phyloP scores from a whole-genome alignment of 1,140 invertebrate genomes.

The Trissolcus basalis region DNA sequence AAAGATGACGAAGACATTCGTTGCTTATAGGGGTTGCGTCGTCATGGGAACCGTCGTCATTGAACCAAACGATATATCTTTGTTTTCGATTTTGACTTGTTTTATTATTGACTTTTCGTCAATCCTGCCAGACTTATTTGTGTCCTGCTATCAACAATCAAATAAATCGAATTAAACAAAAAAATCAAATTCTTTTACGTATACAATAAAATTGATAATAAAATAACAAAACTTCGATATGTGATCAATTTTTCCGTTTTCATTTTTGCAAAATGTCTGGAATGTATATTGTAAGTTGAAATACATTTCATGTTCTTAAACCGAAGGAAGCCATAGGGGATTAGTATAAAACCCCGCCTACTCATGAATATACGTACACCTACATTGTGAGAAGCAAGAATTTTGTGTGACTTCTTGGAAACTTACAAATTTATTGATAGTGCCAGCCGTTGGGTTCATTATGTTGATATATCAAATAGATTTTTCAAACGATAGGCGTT shows the following conservation, averaged over 20 bases:
- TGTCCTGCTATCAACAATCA: background rate
- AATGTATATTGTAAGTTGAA: background rate
- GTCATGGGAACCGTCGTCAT: constrained; percentile 74
- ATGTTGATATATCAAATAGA: constrained; percentile 23
- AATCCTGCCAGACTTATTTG: background rate
- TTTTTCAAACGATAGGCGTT: constrained; percentile 37
- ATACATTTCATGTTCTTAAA: constrained; percentile 13
- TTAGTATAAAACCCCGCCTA: constrained; percentile 55
- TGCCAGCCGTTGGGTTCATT: constrained; percentile 20
- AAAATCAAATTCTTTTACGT: background rate
- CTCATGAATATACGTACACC: constrained; percentile 50
- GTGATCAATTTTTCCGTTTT: background rate
- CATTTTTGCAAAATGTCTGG: background rate
- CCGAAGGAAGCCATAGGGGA: constrained; percentile 37
- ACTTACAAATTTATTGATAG: constrained; percentile 51
- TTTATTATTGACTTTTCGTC: constrained; percentile 14
- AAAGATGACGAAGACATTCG: constrained; percentile 70
- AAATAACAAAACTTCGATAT: too few species aligned
- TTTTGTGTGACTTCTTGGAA: constrained; percentile 33
- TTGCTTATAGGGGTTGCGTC: constrained; percentile 67
- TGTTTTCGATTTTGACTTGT: constrained; percentile 45
- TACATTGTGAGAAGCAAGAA: constrained; percentile 31
- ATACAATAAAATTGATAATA: too few species aligned
- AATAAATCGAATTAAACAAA: background rate
- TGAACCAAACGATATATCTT: constrained; percentile 62